Evolutionary conservation across 2,888 invertebrate genomes (phyloP), one percentile per base, ranked within the genome.

Genomic region (Strigamia transsilvanica): DNA sequence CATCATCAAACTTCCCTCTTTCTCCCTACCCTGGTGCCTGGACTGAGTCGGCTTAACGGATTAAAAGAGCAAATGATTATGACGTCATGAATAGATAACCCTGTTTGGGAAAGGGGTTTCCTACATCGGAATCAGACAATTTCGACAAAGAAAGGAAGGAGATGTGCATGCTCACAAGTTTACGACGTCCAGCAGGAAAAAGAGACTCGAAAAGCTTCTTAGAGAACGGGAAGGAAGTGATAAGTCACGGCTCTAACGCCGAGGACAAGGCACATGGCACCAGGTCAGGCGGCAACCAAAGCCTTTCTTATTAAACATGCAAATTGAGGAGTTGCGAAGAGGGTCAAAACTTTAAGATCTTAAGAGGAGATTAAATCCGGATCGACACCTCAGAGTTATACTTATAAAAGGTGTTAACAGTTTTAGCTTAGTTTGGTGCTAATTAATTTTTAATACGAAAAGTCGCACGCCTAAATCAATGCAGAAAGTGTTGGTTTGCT

Each of bases 1-100:
- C 23, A 61, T 61, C 61, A 61, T 61, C 61, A 61, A 23, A 61
- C 18, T 4, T 61, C 61, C 61, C 61, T 61, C 23, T 18, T 23
- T 18, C 61, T 23, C 23, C 61, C 18, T 61, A 18, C 18, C 23
- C 61, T 61, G 27, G 1, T 27, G 27, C 27, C 27, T 27, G 61
- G 61, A 61, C 61, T 23, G 61, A 61, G 61, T 61, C 61, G 61
- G 61, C 61, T 61, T 61, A 61, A 21, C 61, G 61, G 61, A 61
- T 61, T 61, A 61, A 61, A 23, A 61, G 61, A 18, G 61, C 38
- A 38, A 13, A 61, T 61, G 61, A 61, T 61, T 61, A 61, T 61
- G 61, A 61, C 61, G 61, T 61, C 61, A 61, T 61, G 61, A 61
- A 61, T 61, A 61, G 61, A 61, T 61, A 61, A 23, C 12, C 61